Percentiles rank a stretch among this genome's conserved stretches.
Conservation (phyloP, 2,888 invertebrate species). For the Gymnocheta viridis region DNA sequence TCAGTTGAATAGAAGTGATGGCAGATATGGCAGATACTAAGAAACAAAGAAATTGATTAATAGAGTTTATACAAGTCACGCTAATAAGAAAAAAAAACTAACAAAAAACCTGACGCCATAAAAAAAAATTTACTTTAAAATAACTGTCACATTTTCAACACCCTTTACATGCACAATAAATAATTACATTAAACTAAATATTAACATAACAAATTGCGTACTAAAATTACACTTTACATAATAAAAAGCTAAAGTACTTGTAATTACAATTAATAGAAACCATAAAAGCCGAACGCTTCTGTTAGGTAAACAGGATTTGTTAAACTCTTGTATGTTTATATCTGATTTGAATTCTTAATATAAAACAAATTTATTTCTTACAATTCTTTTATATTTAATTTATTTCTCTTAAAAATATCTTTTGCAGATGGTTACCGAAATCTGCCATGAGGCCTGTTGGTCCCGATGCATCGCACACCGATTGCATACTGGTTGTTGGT, state of each 20-base stretch:
- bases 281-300: not conserved
- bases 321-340: too few species aligned
- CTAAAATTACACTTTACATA: not conserved
- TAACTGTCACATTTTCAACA: not conserved
- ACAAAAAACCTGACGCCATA: too few species aligned
- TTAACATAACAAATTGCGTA: not conserved
- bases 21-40: too few species aligned
- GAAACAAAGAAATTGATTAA: too few species aligned
- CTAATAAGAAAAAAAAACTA: too few species aligned
- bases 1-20: too few species aligned
- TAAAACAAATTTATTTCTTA: too few species aligned
- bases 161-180: not conserved
- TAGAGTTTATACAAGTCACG: too few species aligned
- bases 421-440: conserved; percentile 90
- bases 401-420: conserved; percentile 53
- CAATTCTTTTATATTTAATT: too few species aligned
- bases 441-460: conserved; percentile 91
- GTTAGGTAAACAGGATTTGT: not conserved
- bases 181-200: not conserved
- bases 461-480: conserved; percentile 88
- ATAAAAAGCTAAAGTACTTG: not conserved
- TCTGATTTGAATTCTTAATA: too few species aligned
- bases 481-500: conserved; percentile 92
- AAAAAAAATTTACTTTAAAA: too few species aligned
- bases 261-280: not conserved